Evolutionary conservation across 2,888 invertebrate species (phyloP).

Genomic region (Keiferia lycopersicella): DNA sequence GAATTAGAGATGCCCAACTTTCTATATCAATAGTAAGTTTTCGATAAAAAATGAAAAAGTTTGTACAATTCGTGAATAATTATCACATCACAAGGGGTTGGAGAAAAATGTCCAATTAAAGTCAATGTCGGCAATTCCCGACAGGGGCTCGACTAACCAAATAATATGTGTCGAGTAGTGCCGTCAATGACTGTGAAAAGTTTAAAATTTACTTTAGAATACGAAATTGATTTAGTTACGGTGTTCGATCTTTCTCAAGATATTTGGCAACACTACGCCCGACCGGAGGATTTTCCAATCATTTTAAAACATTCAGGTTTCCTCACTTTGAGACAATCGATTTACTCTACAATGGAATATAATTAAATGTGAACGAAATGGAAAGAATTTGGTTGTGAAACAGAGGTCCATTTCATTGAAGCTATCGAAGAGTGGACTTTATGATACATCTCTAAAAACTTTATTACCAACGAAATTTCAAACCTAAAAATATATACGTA

Average conservation of each 20-base stretch:
- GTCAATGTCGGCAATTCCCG: too few relatives aligned
- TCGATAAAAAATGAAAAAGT: too few relatives aligned
- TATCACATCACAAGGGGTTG: too few relatives aligned
- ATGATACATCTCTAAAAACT: background rate
- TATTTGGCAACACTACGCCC: constrained; percentile 32
- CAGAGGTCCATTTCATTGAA: background rate
- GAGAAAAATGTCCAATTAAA: too few relatives aligned
- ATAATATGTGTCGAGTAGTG: too few relatives aligned
- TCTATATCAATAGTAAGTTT: too few relatives aligned
- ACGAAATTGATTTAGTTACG: constrained; percentile 31
- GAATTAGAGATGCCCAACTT: too few relatives aligned
- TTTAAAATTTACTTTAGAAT: constrained; percentile 24
- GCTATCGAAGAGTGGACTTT: background rate
- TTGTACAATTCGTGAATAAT: too few relatives aligned
- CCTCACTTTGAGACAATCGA: constrained; percentile 30
- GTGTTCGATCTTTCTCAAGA: constrained; percentile 33
- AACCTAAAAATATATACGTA: too few relatives aligned
- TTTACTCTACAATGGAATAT: constrained; percentile 8
- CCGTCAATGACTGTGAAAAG: too few relatives aligned
- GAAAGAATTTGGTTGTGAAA: background rate
- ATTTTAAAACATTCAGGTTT: constrained; percentile 31
- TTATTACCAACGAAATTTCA: too few relatives aligned
- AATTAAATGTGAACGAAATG: background rate
- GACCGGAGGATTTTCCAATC: constrained; percentile 28
- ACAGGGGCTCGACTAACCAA: too few relatives aligned